Evolutionary conservation across 2,888 invertebrate genomes (phyloP).

Genomic region (Thecocarcelia acutangulata): DNA sequence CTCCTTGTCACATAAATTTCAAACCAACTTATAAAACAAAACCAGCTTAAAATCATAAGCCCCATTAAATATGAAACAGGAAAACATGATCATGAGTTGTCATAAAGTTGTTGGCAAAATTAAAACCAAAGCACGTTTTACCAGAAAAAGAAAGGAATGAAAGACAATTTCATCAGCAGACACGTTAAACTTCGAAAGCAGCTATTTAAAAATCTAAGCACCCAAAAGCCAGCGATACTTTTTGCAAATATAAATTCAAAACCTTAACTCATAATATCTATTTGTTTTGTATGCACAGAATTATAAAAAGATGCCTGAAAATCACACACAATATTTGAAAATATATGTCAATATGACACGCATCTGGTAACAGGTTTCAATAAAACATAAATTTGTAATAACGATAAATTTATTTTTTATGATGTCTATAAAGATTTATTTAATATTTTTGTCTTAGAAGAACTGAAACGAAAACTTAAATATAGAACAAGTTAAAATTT

Average conservation of each 20-base stretch:
- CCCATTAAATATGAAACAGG: constrained; percentile 17
- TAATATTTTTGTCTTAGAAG: background rate
- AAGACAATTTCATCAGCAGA: constrained; percentile 5
- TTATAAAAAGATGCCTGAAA: too few species aligned
- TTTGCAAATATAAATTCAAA: too few species aligned
- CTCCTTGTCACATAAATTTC: too few species aligned
- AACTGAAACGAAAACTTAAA: background rate
- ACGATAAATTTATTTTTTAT: too few species aligned
- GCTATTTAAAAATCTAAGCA: background rate
- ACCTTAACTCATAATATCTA: too few species aligned
- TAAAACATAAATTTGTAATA: too few species aligned
- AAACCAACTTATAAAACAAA: too few species aligned
- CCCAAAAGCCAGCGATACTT: background rate
- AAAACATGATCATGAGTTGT: background rate
- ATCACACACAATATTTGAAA: too few species aligned
- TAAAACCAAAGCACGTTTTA: constrained; percentile 35
- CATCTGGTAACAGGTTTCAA: too few species aligned
- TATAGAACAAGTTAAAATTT: too few species aligned
- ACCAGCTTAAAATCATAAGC: constrained; percentile 17
- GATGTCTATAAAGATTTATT: too few species aligned
- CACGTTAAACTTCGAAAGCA: background rate
- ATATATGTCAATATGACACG: background rate
- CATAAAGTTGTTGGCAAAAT: background rate
- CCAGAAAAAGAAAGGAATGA: background rate
- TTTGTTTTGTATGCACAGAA: too few species aligned